phyloP scores from a whole-genome alignment of 2,113 vertebrate genomes.

The Colistium nudipinnis region DNA sequence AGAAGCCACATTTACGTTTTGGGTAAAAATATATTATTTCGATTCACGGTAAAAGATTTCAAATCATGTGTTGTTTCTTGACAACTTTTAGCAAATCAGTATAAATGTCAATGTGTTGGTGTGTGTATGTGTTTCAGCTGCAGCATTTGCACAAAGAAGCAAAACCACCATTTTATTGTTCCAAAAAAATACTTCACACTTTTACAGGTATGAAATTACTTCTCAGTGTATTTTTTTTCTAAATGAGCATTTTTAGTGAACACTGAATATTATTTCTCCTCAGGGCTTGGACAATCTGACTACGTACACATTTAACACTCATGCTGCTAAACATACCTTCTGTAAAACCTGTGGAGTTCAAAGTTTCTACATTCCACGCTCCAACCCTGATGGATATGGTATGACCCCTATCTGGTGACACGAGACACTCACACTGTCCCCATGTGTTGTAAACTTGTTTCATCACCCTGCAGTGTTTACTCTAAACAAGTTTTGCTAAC shows the following conservation, averaged over 20 bases:
- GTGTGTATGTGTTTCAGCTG: constrained; percentile 83
- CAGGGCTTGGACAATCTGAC: constrained; percentile 91
- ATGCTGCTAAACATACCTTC: constrained; percentile 91
- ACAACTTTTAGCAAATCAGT: neutral
- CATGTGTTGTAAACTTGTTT: constrained; percentile 27
- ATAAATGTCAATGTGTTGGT: neutral
- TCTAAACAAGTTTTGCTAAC: neutral
- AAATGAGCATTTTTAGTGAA: neutral
- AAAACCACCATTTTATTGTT: constrained; percentile 95
- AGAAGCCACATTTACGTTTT: neutral
- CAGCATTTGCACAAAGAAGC: constrained; percentile 97
- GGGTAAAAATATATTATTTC: neutral
- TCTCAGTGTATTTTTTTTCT: neutral
- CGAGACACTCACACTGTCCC: neutral
- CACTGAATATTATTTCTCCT: too few species aligned
- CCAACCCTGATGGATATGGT: constrained; percentile 94
- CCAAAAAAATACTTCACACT: constrained; percentile 88
- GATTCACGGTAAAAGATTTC: neutral
- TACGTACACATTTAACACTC: constrained; percentile 94
- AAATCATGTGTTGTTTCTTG: neutral
- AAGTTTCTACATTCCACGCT: constrained; percentile 95
- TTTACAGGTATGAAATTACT: constrained; percentile 83
- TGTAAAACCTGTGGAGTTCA: constrained; percentile 97
- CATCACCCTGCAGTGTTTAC: constrained; percentile 19
- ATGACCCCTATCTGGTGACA: constrained; percentile 17